phyloP scores from a whole-genome alignment of 1,140 invertebrate species.

The Cylas formicarius region DNA sequence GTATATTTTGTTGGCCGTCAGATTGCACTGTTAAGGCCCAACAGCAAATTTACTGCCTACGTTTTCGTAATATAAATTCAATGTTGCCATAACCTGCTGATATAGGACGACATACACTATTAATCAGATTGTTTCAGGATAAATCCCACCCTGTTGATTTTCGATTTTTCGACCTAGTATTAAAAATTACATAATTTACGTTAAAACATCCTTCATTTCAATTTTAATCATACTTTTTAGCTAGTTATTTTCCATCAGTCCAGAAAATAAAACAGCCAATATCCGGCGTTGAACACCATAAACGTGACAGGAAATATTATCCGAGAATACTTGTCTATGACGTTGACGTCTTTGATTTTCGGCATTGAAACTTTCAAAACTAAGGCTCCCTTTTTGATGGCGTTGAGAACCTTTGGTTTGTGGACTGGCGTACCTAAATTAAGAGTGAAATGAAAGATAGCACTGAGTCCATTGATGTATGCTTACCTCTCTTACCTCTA shows the following conservation, averaged over 20 bases:
- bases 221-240: background rate
- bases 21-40: no score
- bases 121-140: no score
- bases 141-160: no score
- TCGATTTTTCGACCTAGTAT: no score
- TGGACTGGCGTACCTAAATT: conserved; percentile 45
- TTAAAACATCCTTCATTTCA: no score
- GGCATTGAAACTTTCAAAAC: conserved; percentile 79
- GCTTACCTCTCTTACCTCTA: conserved; percentile 46
- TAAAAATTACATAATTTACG: no score
- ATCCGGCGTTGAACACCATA: conserved; percentile 85
- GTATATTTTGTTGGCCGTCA: no score
- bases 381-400: conserved; percentile 67
- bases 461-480: no score
- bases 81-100: no score
- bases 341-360: conserved; percentile 92
- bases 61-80: no score
- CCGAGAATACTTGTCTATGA: conserved; percentile 94
- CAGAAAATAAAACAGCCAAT: conserved; percentile 91
- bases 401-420: conserved; percentile 67
- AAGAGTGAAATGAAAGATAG: conserved; percentile 31
- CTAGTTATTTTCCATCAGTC: conserved; percentile 42
- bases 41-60: no score
- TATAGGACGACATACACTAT: no score
- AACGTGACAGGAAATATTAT: conserved; percentile 92